Evolutionary conservation across 2,113 vertebrate genomes (phyloP).

Genomic region (Eublepharis macularius): DNA sequence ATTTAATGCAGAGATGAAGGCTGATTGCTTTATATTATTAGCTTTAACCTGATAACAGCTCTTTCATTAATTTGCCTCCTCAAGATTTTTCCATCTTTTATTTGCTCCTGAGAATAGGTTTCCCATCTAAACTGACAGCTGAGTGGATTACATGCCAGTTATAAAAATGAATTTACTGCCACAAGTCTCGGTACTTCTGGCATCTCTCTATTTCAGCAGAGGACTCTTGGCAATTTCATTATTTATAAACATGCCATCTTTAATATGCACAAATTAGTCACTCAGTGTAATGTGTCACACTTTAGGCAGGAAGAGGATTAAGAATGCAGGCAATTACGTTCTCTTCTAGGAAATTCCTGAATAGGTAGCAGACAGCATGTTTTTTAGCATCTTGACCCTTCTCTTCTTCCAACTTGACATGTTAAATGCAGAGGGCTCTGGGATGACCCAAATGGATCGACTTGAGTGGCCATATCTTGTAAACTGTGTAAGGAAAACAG

Average conservation of each 20-base stretch:
- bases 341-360: conserved; percentile 28
- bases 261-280: conserved; percentile 77
- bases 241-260: conserved; percentile 80
- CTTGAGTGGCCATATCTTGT: neutral
- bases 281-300: conserved; percentile 69
- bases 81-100: conserved; percentile 77
- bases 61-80: conserved; percentile 80
- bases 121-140: conserved; percentile 77
- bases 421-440: neutral
- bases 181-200: conserved; percentile 68
- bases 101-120: conserved; percentile 77
- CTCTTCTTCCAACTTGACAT: conserved; percentile 7
- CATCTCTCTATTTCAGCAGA: conserved; percentile 71
- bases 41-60: conserved; percentile 76
- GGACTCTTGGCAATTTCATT: conserved; percentile 72
- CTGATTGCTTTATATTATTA: conserved; percentile 79
- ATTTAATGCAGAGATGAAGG: conserved; percentile 78
- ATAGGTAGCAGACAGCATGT: neutral
- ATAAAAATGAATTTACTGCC: conserved; percentile 80
- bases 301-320: conserved; percentile 63
- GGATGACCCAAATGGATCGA: neutral
- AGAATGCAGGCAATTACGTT: conserved; percentile 56
- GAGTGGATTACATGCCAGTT: conserved; percentile 82
- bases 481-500: neutral
- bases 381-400: neutral